phyloP scores from a whole-genome alignment of 2,113 vertebrate genomes.

The Psittacula cyanocephala region DNA sequence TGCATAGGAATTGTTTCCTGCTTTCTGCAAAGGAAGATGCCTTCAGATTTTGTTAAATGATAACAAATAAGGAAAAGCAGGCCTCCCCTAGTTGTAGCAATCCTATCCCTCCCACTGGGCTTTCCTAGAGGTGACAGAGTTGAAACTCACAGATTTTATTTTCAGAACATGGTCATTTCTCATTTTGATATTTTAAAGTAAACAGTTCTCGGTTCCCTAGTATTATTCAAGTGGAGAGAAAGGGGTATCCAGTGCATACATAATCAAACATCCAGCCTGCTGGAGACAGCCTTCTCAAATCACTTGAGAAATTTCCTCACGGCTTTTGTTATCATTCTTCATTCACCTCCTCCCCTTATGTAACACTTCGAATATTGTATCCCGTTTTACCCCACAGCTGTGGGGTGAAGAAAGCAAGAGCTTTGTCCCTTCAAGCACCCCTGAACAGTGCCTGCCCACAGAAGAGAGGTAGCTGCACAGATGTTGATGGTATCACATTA shows the following conservation, averaged over 20 bases:
- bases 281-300: conserved; percentile 7
- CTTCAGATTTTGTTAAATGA: conserved; percentile 55
- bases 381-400: conserved; percentile 39
- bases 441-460: background rate
- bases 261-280: conserved; percentile 51
- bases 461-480: conserved; percentile 6
- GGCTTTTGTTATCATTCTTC: conserved; percentile 41
- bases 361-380: conserved; percentile 43
- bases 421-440: background rate
- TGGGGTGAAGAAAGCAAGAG: conserved; percentile 1
- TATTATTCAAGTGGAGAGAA: conserved; percentile 64
- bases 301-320: background rate
- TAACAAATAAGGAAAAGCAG: conserved; percentile 40
- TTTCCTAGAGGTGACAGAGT: conserved; percentile 16
- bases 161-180: conserved; percentile 52
- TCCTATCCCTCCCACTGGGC: conserved; percentile 28
- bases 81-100: conserved; percentile 13
- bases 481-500: conserved; percentile 18
- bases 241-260: conserved; percentile 46
- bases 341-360: conserved; percentile 67
- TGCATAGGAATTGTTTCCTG: conserved; percentile 37
- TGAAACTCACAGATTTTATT: conserved; percentile 62
- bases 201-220: conserved; percentile 53
- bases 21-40: conserved; percentile 35
- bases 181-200: conserved; percentile 67